These are phyloP conservation scores for Scomberomorus guttatus DNA, from an alignment of 2,797 vertebrate species.

Conservation along the genomic window DNA sequence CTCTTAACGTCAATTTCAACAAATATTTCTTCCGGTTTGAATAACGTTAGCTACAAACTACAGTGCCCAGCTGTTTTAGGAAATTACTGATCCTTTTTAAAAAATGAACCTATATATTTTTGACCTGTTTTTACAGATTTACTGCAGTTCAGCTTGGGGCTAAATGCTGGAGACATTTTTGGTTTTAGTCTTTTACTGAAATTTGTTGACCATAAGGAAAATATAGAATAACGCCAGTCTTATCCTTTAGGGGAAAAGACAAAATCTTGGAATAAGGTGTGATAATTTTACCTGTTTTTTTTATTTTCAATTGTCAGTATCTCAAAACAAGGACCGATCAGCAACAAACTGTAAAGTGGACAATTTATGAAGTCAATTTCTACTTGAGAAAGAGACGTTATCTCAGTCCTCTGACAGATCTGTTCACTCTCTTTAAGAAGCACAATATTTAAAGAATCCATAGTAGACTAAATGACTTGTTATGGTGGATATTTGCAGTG, in stretches of 20 bases:
- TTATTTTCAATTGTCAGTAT: background rate
- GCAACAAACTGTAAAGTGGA: background rate
- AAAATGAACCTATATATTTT: background rate
- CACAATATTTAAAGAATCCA: background rate
- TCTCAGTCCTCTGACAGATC: background rate
- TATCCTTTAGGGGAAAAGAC: background rate
- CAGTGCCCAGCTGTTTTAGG: no score
- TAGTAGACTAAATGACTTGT: background rate
- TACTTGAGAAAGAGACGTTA: background rate
- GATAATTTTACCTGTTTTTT: background rate
- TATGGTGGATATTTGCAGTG: background rate
- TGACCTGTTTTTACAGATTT: background rate
- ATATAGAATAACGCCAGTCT: background rate
- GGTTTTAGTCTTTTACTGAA: background rate
- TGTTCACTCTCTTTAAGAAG: background rate
- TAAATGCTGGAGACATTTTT: background rate
- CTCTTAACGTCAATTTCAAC: no score
- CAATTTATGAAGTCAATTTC: background rate
- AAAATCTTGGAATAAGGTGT: background rate
- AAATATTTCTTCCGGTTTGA: no score
- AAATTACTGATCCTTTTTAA: no score
- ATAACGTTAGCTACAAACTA: no score
- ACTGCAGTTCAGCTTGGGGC: no score
- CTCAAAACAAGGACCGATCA: no score
- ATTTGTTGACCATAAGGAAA: background rate